A percentile compares a stretch with the other conserved stretches of the same genome.
Evolutionary conservation across 35 echinoderm and acorn worm genomes (phyloP).

Genomic region (Heliocidaris tuberculata): DNA sequence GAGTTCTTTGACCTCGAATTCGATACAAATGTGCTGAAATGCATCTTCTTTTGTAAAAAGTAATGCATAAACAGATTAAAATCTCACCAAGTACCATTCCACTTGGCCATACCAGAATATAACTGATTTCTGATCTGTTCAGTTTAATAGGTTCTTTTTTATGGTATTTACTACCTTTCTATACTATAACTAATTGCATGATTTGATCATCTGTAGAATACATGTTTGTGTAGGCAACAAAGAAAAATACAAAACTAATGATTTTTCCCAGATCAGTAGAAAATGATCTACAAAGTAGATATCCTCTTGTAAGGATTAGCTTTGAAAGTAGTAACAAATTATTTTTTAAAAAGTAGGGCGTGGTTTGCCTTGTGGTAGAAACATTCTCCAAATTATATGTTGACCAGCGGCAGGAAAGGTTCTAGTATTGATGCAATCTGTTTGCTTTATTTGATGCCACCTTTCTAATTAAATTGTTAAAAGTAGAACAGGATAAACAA

Average conservation of each 20-base stretch:
- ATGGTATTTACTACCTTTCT: too few relatives aligned
- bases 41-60: neutral
- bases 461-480: neutral
- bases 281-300: too few relatives aligned
- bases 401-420: neutral
- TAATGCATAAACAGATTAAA: neutral
- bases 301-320: neutral
- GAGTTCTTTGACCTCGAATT: too few relatives aligned
- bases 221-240: too few relatives aligned
- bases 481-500: too few relatives aligned
- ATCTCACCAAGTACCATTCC: neutral
- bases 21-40: too few relatives aligned
- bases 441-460: neutral
- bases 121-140: too few relatives aligned
- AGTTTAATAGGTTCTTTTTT: too few relatives aligned
- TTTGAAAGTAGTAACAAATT: neutral
- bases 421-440: neutral
- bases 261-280: too few relatives aligned
- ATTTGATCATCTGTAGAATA: too few relatives aligned
- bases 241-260: too few relatives aligned
- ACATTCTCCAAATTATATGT: neutral
- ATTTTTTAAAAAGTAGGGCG: neutral
- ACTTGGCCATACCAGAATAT: neutral
- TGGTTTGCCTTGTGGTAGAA: neutral
- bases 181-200: too few relatives aligned